These are phyloP conservation scores for Euplexia lucipara DNA, from an alignment of 2,888 invertebrate genomes.

Conservation along the genomic window DNA sequence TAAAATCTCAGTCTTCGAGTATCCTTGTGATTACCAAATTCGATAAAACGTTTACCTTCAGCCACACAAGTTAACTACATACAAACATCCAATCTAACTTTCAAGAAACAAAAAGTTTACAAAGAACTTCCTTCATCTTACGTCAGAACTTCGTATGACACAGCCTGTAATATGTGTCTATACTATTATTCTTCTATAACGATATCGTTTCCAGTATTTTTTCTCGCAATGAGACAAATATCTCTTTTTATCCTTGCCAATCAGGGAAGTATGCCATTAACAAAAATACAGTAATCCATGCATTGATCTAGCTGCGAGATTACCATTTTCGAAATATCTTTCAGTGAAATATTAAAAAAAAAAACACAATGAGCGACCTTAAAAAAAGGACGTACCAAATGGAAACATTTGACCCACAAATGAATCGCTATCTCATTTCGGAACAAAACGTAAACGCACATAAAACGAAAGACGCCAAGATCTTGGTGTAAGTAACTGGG, in stretches of 20 bases:
- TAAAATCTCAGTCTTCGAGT: too few relatives aligned
- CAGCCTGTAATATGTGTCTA: neutral
- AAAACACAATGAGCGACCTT: neutral
- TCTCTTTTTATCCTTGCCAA: too few relatives aligned
- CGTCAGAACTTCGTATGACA: conserved; percentile 24
- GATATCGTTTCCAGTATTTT: neutral
- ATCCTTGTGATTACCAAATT: conserved; percentile 49
- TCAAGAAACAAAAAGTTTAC: conserved; percentile 42
- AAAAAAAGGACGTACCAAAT: conserved; percentile 41
- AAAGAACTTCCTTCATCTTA: conserved; percentile 15
- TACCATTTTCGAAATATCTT: too few relatives aligned
- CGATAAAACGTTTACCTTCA: conserved; percentile 49
- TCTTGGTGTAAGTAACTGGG: conserved; percentile 55
- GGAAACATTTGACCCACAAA: conserved; percentile 49
- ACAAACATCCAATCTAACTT: conserved; percentile 52
- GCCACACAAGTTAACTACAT: conserved; percentile 10
- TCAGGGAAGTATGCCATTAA: too few relatives aligned
- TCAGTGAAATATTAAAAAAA: neutral
- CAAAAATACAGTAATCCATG: too few relatives aligned
- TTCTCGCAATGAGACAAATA: neutral
- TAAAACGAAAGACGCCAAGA: conserved; percentile 47
- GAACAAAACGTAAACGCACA: conserved; percentile 40
- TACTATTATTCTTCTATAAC: too few relatives aligned
- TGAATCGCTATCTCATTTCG: conserved; percentile 29
- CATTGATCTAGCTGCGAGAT: too few relatives aligned